Evolutionary conservation across 2,888 invertebrate species (phyloP), one percentile per base, ranked within the genome.

Genomic region (Merodon equestris): DNA sequence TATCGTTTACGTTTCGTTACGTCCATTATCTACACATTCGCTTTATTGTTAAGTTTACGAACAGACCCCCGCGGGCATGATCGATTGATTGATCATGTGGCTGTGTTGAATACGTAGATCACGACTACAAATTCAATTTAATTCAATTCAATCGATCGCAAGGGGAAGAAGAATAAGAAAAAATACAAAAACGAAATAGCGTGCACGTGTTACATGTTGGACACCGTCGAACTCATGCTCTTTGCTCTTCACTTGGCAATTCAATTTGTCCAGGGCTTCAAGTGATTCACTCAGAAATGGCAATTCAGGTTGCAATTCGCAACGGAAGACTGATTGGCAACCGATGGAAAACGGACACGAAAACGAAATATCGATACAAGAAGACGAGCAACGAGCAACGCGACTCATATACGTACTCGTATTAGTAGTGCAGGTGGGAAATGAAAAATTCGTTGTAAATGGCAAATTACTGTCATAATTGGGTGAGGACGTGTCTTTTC

Each of bases 401-500:
- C n/a, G 13, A n/a, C 17, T 17, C 3, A 7, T 18, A 42, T 47
- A 50, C 38, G 34, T 57, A 27, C 27, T 4, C 27, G n/a, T n/a
- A n/a, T n/a, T n/a, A 27, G 3, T 7, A 27, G 27, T 4, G 27
- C 27, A 7, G 2, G 27, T 27, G 58, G 47, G 58, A 72, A 73
- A 57, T 51, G 58, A 17, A 40, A 53, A 64, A 64, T 45, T 47
- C 38, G 56, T 50, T 58, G 60, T 66, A 60, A 76, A 76, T 66
- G 64, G 71, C 54, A 76, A 76, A 76, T 71, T 76, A 60, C 60
- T 38, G 36, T 66, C 64, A 18, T 76, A 71, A 76, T 61, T 76
- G 76, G 66, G 56, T 50, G 72, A 61, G 53, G 66, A 60, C 34
- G 51, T 40, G 67, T 47, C 50, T 50, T 17, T 9, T 15, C 51